A percentile compares a stretch with the other conserved stretches of the same genome.
These are phyloP conservation scores for Nyctalus aviator DNA, from an alignment of 2,797 vertebrate species.

Conservation along the genomic window DNA sequence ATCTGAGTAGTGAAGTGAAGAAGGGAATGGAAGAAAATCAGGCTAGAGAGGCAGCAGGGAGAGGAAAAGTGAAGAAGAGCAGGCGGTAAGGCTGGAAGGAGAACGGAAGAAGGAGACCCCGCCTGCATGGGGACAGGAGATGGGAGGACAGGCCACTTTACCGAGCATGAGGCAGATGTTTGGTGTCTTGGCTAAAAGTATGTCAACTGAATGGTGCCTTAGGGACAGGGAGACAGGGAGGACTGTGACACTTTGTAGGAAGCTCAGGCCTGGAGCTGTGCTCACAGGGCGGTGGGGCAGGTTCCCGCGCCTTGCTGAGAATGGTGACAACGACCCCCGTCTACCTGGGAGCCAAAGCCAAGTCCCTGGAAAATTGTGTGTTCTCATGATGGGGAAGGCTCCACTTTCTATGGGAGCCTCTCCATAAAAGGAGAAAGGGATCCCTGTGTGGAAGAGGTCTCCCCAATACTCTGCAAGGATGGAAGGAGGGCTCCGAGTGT, in stretches of 20 bases:
- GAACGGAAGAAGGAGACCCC: neutral
- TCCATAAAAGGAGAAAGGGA: neutral
- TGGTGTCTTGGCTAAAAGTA: conserved; percentile 42
- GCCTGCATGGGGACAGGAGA: neutral
- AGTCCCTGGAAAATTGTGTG: neutral
- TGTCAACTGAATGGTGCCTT: neutral
- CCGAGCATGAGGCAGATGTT: neutral
- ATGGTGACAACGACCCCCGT: neutral
- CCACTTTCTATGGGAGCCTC: neutral
- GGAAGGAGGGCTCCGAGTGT: neutral
- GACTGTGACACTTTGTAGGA: neutral
- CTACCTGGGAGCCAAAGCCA: conserved; percentile 10
- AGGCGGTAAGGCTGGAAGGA: neutral
- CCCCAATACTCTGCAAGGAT: neutral
- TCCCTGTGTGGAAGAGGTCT: neutral
- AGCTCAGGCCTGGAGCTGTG: conserved; percentile 64
- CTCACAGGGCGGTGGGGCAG: neutral
- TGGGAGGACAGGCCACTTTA: neutral
- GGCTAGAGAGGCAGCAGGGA: neutral
- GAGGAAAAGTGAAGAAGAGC: neutral
- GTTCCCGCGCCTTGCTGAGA: neutral
- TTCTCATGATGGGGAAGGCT: conserved; percentile 18
- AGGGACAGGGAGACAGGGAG: neutral
- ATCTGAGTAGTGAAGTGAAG: neutral
- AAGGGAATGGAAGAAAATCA: neutral